Conservation (phyloP, 2,888 invertebrate genomes). For the Epirrhoe alternata region DNA sequence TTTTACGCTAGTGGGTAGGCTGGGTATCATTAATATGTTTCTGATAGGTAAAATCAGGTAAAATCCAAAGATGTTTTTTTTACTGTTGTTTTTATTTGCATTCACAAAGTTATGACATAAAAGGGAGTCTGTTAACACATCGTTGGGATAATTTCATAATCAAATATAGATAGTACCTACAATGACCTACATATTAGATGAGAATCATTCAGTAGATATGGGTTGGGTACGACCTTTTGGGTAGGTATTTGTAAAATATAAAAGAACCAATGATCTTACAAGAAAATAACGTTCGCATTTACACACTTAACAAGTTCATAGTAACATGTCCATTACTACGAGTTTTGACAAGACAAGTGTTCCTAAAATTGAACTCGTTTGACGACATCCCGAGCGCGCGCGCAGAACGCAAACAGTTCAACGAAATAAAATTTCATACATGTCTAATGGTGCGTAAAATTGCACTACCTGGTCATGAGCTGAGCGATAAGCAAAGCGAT, state of each 20-base stretch:
- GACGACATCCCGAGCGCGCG: constrained; percentile 47
- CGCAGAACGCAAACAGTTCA: constrained; percentile 51
- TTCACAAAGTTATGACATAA: too few relatives aligned
- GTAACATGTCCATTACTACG: constrained; percentile 41
- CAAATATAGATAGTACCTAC: too few relatives aligned
- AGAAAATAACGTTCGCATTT: constrained; percentile 31
- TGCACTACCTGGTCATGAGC: not conserved
- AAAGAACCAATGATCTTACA: not conserved
- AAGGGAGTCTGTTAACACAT: too few relatives aligned
- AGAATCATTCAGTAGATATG: not conserved
- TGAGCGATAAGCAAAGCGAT: constrained; percentile 17
- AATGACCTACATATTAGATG: too few relatives aligned
- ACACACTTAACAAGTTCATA: constrained; percentile 37
- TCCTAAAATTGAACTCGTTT: constrained; percentile 45
- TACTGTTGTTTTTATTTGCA: too few relatives aligned
- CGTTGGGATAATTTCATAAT: too few relatives aligned
- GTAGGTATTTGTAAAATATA: not conserved
- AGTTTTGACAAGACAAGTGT: constrained; percentile 46
- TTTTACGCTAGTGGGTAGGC: too few relatives aligned
- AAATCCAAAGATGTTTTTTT: too few relatives aligned
- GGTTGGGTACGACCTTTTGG: not conserved
- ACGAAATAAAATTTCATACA: constrained; percentile 55
- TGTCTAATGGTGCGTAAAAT: constrained; percentile 61
- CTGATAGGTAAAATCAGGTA: too few relatives aligned
- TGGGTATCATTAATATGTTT: too few relatives aligned